Evolutionary conservation across 2,797 vertebrate genomes (phyloP), one percentile per base, ranked within the genome.

Genomic region (Sylvilagus floridanus): DNA sequence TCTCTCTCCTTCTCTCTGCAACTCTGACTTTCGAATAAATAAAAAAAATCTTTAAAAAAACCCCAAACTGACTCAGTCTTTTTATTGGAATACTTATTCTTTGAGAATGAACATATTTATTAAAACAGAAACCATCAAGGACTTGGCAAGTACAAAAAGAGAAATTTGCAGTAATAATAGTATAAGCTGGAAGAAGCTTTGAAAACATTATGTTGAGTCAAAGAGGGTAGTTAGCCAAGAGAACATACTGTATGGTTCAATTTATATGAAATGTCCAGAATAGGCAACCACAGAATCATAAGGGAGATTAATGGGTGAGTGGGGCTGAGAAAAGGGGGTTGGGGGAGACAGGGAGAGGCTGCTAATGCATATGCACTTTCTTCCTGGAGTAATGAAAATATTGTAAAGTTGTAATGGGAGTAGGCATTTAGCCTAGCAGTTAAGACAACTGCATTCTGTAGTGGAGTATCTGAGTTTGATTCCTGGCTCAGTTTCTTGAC

Each of bases 371-470:
- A 47, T 54, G 37, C 62, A 4, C 32, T 35, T 90, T 83, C 71
- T 79, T 85, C 83, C 62, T 78, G 7, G 37, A 79, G n/a, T 60
- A 87, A 88, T 91, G 63, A 84, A 92, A 93, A 94, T 88, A 50
- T 72, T 91, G 22, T 66, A 82, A 82, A 81, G 42, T 81, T 84
- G 69, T 57, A 17, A 57, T 17, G 16, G 54, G 54, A 47, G 54
- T 57, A 21, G 19, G 54, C 54, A 16, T 57, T 57, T 57, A 57
- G 54, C 54, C 54, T 57, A 57, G 54, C 54, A 21, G 54, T 16
- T 57, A 57, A 57, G 54, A 57, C 54, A 21, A 5, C 54, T 57
- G 54, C 16, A 57, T 57, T 57, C 54, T 57, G 4, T 17, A 57
- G 54, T 57, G 54, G 54, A 57, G 54, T 16, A 19, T 57, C 13